A percentile compares a stretch with the other conserved stretches of the same genome.
These are phyloP conservation scores for Pipistrellus pipistrellus DNA, from an alignment of 2,797 vertebrate genomes.

Conservation along the genomic window DNA sequence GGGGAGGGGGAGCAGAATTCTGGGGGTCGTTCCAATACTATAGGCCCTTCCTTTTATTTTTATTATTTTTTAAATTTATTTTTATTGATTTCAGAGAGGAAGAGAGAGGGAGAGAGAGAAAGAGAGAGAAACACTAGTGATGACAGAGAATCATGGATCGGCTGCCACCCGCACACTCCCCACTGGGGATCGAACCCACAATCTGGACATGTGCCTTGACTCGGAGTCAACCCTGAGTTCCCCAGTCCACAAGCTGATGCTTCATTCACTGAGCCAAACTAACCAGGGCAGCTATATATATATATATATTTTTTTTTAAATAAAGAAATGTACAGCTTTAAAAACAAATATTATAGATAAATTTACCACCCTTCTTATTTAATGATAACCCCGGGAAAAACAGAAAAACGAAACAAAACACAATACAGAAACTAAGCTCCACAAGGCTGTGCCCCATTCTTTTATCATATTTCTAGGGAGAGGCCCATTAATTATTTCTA, in stretches of 20 bases:
- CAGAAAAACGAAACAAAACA: not conserved
- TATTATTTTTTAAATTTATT: no score
- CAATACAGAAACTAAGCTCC: not conserved
- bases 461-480: constrained; percentile 51
- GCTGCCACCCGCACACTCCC: no score
- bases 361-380: not conserved
- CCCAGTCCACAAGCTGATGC: no score
- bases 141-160: no score
- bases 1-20: no score
- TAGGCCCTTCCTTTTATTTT: not conserved
- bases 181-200: no score
- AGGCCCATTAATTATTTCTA: constrained; percentile 56
- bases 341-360: constrained; percentile 53
- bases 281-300: not conserved
- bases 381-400: not conserved
- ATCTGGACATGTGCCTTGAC: no score
- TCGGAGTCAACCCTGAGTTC: no score
- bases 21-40: rapidly evolving
- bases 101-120: no score
- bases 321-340: not conserved
- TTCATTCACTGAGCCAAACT: no score
- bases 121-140: no score
- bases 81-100: no score
- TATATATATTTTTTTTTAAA: not conserved
- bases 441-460: not conserved